Evolutionary conservation across 2,888 invertebrate species (phyloP), one percentile per base, ranked within the genome.

Genomic region (Salpingus planirostris): DNA sequence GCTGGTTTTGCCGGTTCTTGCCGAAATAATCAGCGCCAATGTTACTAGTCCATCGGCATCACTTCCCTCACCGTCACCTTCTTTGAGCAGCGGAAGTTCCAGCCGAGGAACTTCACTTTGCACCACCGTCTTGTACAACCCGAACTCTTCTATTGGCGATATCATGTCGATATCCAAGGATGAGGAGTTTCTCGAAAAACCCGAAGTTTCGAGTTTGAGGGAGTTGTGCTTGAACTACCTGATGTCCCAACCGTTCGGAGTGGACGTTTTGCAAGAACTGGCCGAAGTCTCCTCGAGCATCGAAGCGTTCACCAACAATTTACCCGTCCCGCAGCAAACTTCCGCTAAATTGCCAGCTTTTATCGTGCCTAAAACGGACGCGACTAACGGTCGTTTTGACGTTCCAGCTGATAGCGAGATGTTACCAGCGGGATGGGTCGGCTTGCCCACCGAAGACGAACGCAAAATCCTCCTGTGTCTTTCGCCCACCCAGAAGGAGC

Each of bases 401-500:
- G 21, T 36, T 36, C 33, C 39, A 36, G 31, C 66, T 32, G 65
- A 67, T 33, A n/a, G n/a, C n/a, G n/a, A n/a, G n/a, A n/a, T n/a
- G n/a, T n/a, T n/a, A n/a, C n/a, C n/a, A n/a, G 24, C 11, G 28
- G 49, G 62, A n/a, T 78, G 78, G 78, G 65, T 76, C 38, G 78
- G 74, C 2, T 48, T 79, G 25, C 74, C 76, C 8, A 76, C 77
- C 0, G 67, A 69, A 38, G 63, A 66, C 15, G 76, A 80, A 51
- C 74, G 76, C 0, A 69, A 71, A 27, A 52, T 78, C 0, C 64
- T 82, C 33, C 67, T 80, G 4, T 83, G 80, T 50, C 66, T 85
- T 7, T 84, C 85, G 1, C 85, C 85, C 0, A 77, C 79, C 3
- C 85, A 84, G 55, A 73, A 74, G 52, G 68, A 69, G 51, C 62